phyloP scores from a whole-genome alignment of 1,140 invertebrate species.

The Nephotettix cincticeps region DNA sequence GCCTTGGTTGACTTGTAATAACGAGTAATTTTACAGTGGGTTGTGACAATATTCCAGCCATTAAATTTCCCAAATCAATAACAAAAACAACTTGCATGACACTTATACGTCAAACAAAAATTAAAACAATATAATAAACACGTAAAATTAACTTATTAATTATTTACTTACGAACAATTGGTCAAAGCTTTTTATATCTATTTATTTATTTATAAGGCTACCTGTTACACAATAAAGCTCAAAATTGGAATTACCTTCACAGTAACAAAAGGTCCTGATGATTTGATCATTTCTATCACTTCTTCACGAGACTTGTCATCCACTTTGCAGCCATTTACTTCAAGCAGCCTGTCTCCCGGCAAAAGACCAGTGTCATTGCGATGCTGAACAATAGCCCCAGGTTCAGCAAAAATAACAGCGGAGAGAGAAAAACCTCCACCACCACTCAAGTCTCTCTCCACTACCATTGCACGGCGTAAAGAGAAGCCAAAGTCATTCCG shows the following conservation, averaged over 20 bases:
- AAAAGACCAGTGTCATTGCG: conserved; percentile 80
- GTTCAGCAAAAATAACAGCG: conserved; percentile 90
- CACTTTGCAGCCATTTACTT: conserved; percentile 86
- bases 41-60: no score
- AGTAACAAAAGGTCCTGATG: conserved; percentile 75
- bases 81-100: no score
- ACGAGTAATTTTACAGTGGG: no score
- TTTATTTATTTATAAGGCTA: no score
- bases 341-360: conserved; percentile 88
- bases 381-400: conserved; percentile 72
- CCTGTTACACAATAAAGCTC: no score
- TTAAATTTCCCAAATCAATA: no score
- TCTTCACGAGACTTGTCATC: conserved; percentile 85
- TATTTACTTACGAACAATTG: no score
- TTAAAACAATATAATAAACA: no score
- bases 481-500: conserved; percentile 94
- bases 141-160: no score
- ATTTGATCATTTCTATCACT: conserved; percentile 90
- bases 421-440: conserved; percentile 45
- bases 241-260: conserved; percentile 79
- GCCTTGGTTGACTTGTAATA: no score
- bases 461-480: conserved; percentile 79
- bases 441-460: conserved; percentile 54
- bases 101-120: no score
- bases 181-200: no score